These are phyloP conservation scores for Squalus acanthias DNA, from an alignment of 2,797 vertebrate species.

Conservation along the genomic window DNA sequence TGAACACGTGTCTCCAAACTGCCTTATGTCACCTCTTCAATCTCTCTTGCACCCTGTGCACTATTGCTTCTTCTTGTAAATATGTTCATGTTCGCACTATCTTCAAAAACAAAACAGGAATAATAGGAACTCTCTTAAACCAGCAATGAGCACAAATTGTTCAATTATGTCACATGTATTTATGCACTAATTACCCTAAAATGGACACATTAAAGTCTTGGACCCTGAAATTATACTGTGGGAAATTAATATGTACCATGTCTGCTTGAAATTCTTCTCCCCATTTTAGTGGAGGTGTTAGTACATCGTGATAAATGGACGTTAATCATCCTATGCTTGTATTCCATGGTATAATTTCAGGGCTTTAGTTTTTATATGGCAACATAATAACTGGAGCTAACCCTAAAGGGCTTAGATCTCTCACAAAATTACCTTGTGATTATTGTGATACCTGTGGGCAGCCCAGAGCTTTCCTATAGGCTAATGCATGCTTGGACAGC, in stretches of 20 bases:
- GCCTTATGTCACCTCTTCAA: background rate
- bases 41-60: background rate
- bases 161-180: too few species aligned
- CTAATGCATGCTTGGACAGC: background rate
- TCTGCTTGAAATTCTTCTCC: too few species aligned
- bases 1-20: background rate
- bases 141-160: too few species aligned
- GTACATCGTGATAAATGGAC: background rate
- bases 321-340: background rate
- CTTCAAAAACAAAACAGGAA: too few species aligned
- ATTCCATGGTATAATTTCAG: background rate
- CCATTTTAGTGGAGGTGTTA: background rate
- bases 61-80: background rate
- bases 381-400: too few species aligned
- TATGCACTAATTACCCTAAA: too few species aligned
- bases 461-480: background rate
- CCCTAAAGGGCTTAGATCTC: too few species aligned
- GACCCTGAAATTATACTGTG: background rate
- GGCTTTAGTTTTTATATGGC: too few species aligned
- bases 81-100: background rate
- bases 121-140: too few species aligned
- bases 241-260: too few species aligned
- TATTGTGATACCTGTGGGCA: background rate
- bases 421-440: too few species aligned
- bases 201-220: too few species aligned